Percentiles rank a stretch among this genome's conserved stretches.
phyloP scores from a whole-genome alignment of 2,888 invertebrate species.

The Glaucopsyche alexis region DNA sequence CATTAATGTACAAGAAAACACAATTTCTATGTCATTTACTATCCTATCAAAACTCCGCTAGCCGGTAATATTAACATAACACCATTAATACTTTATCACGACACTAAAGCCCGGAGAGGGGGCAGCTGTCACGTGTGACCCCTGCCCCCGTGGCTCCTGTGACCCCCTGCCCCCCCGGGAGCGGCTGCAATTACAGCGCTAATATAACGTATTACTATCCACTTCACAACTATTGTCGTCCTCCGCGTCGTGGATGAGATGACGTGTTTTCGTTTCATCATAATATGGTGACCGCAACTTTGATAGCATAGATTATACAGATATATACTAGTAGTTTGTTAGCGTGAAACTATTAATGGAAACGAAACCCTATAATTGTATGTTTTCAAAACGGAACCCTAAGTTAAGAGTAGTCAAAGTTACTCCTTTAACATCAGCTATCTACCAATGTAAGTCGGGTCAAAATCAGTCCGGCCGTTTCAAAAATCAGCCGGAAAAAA shows the following conservation, averaged over 20 bases:
- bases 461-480: no score
- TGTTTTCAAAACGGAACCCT: no score
- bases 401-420: no score
- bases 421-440: no score
- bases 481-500: no score
- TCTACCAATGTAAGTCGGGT: no score
- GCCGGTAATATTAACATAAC: not conserved
- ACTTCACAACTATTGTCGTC: constrained; percentile 8
- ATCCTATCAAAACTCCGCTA: not conserved
- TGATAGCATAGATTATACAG: no score
- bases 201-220: constrained; percentile 26
- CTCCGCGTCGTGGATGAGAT: not conserved
- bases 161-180: not conserved
- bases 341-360: no score
- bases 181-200: constrained; percentile 22
- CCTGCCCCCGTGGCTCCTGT: not conserved
- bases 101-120: not conserved
- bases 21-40: not conserved
- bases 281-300: not conserved
- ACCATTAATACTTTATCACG: constrained; percentile 6
- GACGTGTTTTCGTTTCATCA: not conserved
- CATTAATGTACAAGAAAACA: not conserved
- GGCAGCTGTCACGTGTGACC: constrained; percentile 10
- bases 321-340: no score
- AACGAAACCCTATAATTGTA: no score